These are phyloP conservation scores for Parazoanthus darwini DNA, from an alignment of 92 coral and sea anemone species.

Conservation along the genomic window DNA sequence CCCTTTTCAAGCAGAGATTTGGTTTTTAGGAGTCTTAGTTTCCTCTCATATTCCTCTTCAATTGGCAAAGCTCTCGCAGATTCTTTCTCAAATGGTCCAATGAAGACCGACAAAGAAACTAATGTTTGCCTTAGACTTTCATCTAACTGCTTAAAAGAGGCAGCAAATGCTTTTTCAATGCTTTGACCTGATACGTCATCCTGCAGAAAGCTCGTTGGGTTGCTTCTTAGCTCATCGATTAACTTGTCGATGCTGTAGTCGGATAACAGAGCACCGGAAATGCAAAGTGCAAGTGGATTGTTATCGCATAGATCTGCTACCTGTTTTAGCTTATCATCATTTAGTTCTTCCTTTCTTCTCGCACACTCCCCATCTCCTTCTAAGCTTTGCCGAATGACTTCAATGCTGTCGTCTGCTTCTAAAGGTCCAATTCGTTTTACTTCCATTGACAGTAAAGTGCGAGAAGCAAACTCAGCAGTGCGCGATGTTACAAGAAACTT, in stretches of 20 bases:
- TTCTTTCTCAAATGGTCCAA: conserved; percentile 43
- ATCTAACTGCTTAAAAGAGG: conserved; percentile 45
- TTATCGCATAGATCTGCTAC: conserved; percentile 54
- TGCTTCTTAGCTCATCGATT: conserved; percentile 22
- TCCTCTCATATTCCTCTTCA: not conserved
- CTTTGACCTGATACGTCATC: conserved; percentile 20
- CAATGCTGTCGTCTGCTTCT: not conserved
- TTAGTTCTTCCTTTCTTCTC: not conserved
- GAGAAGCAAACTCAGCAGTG: not conserved
- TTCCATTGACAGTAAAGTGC: not conserved
- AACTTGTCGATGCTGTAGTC: conserved; percentile 38
- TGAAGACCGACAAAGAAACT: conserved; percentile 44
- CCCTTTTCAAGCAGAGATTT: conserved; percentile 38
- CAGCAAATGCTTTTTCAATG: conserved; percentile 40
- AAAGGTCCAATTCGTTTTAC: not conserved
- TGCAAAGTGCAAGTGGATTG: conserved; percentile 61
- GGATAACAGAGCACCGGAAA: conserved; percentile 48
- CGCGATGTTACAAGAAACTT: conserved; percentile 45
- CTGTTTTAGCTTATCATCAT: not conserved
- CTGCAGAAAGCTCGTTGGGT: conserved; percentile 45
- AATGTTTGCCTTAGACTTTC: conserved; percentile 24
- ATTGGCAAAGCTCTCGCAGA: conserved; percentile 48
- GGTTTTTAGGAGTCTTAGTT: conserved; percentile 27
- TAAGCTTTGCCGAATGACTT: conserved; percentile 2
- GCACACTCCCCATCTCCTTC: not conserved